These are phyloP conservation scores for Rhea pennata DNA, from an alignment of 2,113 vertebrate genomes.

Conservation along the genomic window DNA sequence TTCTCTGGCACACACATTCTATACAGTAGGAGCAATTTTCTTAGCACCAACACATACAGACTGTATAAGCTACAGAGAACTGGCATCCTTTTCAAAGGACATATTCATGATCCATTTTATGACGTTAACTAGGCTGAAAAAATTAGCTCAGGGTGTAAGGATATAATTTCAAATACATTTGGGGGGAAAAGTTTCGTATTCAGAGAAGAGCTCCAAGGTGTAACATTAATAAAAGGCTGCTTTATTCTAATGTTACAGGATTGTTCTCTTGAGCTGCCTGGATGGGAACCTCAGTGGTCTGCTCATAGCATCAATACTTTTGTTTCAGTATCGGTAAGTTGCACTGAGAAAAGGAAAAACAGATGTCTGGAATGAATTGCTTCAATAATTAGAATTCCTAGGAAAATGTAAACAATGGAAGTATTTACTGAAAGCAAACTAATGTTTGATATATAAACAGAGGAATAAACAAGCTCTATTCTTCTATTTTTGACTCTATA, in stretches of 20 bases:
- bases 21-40: not conserved
- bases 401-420: slow-evolving; percentile 48
- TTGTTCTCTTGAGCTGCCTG: slow-evolving; percentile 16
- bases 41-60: not conserved
- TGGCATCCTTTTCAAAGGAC: slow-evolving; percentile 20
- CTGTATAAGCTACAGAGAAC: not conserved
- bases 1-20: not conserved
- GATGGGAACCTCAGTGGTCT: not conserved
- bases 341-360: slow-evolving; percentile 12
- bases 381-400: slow-evolving; percentile 50
- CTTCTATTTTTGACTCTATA: slow-evolving; percentile 39
- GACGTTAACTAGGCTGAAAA: slow-evolving; percentile 24
- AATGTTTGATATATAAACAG: slow-evolving; percentile 59
- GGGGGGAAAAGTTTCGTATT: not conserved
- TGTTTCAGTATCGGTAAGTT: not conserved
- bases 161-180: slow-evolving; percentile 19
- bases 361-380: slow-evolving; percentile 16
- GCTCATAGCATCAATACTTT: not conserved
- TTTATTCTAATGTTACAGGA: slow-evolving; percentile 12
- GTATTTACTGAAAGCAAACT: slow-evolving; percentile 40
- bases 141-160: not conserved
- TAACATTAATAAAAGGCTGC: slow-evolving; percentile 28
- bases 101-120: slow-evolving; percentile 43
- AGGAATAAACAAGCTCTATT: slow-evolving; percentile 37
- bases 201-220: slow-evolving; percentile 29